phyloP scores from a whole-genome alignment of 2,797 vertebrate genomes.

The Acipenser transmontanus region DNA sequence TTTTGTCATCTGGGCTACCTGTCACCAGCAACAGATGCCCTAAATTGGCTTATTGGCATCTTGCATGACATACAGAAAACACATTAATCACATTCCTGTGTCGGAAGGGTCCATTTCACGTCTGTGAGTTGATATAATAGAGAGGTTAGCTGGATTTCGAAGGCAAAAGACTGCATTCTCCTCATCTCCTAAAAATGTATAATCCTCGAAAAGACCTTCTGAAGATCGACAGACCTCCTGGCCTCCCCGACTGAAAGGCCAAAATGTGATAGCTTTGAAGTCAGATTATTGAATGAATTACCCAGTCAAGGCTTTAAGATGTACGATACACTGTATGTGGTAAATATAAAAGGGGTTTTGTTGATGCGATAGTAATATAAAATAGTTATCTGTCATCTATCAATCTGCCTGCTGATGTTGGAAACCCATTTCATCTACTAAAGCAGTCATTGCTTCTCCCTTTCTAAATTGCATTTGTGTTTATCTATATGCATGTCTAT shows the following conservation, averaged over 20 bases:
- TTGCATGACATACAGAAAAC: not conserved
- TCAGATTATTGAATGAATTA: constrained; percentile 25
- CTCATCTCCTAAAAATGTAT: constrained; percentile 5
- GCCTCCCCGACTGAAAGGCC: constrained; percentile 25
- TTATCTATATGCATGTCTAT: constrained; percentile 5
- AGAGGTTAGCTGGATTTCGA: not conserved
- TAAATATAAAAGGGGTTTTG: not conserved
- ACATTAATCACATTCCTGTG: not conserved
- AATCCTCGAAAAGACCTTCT: constrained; percentile 26
- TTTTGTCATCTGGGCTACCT: too few species aligned
- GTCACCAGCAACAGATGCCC: too few species aligned
- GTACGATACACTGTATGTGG: not conserved
- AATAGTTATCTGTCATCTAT: not conserved
- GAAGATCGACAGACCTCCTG: constrained; percentile 31
- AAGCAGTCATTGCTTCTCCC: too few species aligned
- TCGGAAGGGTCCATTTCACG: not conserved
- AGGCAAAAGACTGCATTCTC: not conserved
- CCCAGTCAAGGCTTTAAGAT: not conserved
- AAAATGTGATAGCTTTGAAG: constrained; percentile 22
- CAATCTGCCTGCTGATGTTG: too few species aligned
- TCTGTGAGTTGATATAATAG: not conserved
- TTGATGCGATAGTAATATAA: not conserved
- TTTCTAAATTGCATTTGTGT: not conserved
- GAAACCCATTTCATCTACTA: too few species aligned
- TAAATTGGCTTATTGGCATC: not conserved